phyloP scores from a whole-genome alignment of 2,888 invertebrate genomes.

The Clivina fossor region DNA sequence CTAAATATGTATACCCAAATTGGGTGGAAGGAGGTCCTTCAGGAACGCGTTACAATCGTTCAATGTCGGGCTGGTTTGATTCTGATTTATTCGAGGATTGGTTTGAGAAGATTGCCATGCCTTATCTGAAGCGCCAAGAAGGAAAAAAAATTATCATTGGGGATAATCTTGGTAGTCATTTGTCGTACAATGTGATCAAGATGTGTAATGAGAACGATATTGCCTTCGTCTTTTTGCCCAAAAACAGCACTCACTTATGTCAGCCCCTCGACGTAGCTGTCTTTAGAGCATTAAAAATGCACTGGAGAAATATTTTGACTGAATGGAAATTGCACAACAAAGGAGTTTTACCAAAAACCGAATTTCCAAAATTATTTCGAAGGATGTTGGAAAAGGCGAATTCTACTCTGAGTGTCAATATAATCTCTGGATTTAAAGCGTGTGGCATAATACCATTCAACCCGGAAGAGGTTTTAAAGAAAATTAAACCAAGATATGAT shows the following conservation, averaged over 20 bases:
- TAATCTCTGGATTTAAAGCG: too few relatives aligned
- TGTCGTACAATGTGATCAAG: constrained; percentile 40
- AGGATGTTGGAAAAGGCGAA: too few relatives aligned
- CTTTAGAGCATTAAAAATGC: constrained; percentile 41
- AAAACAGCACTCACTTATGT: constrained; percentile 40
- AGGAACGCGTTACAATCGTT: constrained; percentile 42
- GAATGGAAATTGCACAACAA: too few relatives aligned
- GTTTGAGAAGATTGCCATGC: constrained; percentile 40
- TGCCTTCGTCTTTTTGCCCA: constrained; percentile 40
- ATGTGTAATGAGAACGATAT: constrained; percentile 45
- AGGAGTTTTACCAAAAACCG: too few relatives aligned
- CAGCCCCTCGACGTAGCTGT: constrained; percentile 43
- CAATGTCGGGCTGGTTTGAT: constrained; percentile 46
- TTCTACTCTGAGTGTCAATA: too few relatives aligned
- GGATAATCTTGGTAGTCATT: constrained; percentile 45
- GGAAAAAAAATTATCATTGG: constrained; percentile 45
- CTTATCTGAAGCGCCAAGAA: constrained; percentile 38
- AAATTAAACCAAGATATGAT: too few relatives aligned
- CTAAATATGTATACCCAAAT: constrained; percentile 40
- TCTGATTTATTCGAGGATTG: constrained; percentile 40
- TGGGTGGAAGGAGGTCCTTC: constrained; percentile 45
- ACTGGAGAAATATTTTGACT: constrained; percentile 40
- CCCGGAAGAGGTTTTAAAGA: too few relatives aligned
- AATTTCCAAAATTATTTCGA: too few relatives aligned
- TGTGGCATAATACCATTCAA: too few relatives aligned